Percentiles rank a stretch among this genome's conserved stretches.
Evolutionary conservation across 2,888 invertebrate species (phyloP).

Genomic region (Blastobasis adustella): DNA sequence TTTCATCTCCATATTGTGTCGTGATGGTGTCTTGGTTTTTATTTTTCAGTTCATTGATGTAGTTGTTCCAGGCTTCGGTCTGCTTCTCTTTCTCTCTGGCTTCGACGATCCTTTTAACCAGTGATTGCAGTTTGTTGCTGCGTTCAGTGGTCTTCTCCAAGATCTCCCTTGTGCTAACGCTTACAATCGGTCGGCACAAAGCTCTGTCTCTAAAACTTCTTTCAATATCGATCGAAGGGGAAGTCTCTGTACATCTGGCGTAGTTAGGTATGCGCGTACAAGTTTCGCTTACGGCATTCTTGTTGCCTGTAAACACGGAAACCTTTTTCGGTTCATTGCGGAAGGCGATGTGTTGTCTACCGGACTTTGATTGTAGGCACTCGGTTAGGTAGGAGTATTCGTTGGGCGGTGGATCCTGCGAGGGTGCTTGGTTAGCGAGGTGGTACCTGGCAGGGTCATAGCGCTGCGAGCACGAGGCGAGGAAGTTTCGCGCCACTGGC

Average conservation of each 20-base stretch:
- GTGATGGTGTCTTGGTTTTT: slow-evolving; percentile 22
- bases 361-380: neutral
- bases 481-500: too few species aligned
- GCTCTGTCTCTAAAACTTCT: slow-evolving; percentile 16
- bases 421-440: too few species aligned
- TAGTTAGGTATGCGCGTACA: too few species aligned
- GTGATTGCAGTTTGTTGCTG: slow-evolving; percentile 34
- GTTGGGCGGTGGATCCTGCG: too few species aligned
- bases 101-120: slow-evolving; percentile 34
- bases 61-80: slow-evolving; percentile 44
- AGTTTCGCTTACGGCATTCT: neutral
- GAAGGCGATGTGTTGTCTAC: neutral
- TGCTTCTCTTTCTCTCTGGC: slow-evolving; percentile 40
- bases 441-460: too few species aligned
- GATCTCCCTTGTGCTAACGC: slow-evolving; percentile 32
- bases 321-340: neutral
- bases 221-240: slow-evolving; percentile 9
- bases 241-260: too few species aligned
- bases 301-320: neutral
- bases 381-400: neutral
- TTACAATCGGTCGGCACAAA: slow-evolving; percentile 33
- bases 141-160: slow-evolving; percentile 34
- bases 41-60: slow-evolving; percentile 44
- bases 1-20: too few species aligned
- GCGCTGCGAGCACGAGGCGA: too few species aligned